Evolutionary conservation across 2,113 vertebrate species (phyloP).

Genomic region (Engraulis encrasicolus): DNA sequence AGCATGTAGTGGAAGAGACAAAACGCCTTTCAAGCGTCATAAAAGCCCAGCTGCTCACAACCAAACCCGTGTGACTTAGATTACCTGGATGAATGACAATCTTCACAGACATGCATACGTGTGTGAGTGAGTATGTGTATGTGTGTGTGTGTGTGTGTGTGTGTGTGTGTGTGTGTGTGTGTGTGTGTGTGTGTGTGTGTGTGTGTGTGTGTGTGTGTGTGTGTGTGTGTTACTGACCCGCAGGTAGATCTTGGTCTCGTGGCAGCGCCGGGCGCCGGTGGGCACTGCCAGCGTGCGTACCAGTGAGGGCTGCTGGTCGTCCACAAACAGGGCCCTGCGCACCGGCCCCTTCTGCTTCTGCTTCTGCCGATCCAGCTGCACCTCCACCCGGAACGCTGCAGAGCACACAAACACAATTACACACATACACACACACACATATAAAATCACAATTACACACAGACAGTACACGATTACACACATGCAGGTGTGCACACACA

Average conservation of each 20-base stretch:
- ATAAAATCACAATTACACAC: not conserved
- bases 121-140: no score
- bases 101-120: no score
- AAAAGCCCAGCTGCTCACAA: no score
- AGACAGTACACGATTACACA: not conserved
- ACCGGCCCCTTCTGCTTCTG: conserved; percentile 85
- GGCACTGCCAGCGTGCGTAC: conserved; percentile 70
- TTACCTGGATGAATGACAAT: no score
- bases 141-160: no score
- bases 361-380: conserved; percentile 85
- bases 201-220: no score
- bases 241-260: conserved; percentile 84
- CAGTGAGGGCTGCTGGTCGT: conserved; percentile 76
- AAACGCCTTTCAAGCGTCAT: no score
- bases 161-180: no score
- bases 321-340: conserved; percentile 82
- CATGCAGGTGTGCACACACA: not conserved
- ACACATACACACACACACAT: conserved; percentile 27
- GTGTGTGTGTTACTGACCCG: conserved; percentile 66
- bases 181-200: no score
- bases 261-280: conserved; percentile 75
- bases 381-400: conserved; percentile 84
- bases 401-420: conserved; percentile 30
- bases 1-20: no score
- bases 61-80: no score